A percentile compares a stretch with the other conserved stretches of the same genome.
These are phyloP conservation scores for Antennarius striatus DNA, from an alignment of 2,113 vertebrate species.

Conservation along the genomic window DNA sequence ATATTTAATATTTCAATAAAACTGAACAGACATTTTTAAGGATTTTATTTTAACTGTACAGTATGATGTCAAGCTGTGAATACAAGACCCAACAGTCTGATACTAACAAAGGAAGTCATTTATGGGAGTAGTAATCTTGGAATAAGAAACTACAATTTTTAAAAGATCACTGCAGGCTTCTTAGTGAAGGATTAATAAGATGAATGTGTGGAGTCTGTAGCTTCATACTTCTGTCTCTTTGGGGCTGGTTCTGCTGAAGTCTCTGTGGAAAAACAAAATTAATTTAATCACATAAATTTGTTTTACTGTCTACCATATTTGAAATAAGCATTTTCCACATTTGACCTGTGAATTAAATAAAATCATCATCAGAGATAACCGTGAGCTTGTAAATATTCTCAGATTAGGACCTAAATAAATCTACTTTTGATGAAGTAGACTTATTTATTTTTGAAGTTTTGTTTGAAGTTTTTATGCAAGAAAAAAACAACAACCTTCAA, in stretches of 20 bases:
- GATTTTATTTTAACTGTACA: conserved; percentile 50
- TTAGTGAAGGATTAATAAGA: background rate
- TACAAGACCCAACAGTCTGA: background rate
- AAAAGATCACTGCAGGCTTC: no score
- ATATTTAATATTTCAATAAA: conserved; percentile 62
- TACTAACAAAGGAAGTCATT: background rate
- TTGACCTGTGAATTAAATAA: background rate
- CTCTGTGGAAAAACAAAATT: conserved; percentile 62
- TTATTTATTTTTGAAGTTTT: background rate
- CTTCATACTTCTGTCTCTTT: conserved; percentile 83
- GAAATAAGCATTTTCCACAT: background rate
- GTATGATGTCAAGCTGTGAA: no score
- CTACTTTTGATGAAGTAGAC: background rate
- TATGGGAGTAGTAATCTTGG: background rate
- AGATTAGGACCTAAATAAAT: background rate
- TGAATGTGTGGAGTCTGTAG: conserved; percentile 22
- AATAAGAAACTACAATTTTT: no score
- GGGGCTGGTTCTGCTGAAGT: conserved; percentile 79
- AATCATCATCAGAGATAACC: background rate
- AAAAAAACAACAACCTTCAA: no score
- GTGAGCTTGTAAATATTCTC: background rate
- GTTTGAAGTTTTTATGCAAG: no score
- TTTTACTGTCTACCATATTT: background rate
- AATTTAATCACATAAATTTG: background rate
- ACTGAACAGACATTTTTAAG: background rate